Base-by-base conservation (phyloP, 2,888 invertebrate genomes). In the Tillus elongatus region DNA sequence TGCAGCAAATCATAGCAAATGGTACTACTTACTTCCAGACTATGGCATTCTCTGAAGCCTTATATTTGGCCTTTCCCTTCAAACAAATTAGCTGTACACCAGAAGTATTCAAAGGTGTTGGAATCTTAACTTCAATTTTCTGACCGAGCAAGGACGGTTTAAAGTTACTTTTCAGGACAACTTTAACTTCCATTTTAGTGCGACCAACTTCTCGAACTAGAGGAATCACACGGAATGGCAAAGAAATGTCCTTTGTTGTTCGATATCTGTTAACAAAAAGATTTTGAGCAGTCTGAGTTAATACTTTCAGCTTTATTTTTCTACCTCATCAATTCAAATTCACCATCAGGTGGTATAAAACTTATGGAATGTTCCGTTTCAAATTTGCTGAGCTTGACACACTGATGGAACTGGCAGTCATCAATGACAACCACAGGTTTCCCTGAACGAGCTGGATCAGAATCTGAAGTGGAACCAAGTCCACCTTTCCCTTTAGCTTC, bases 331-430 rank as follows among this genome's bases (percentile, higher is more conserved):
- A 99, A 77, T 67, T 99, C 98, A 61, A 96, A 99, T 73, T 99
- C 98, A 31, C 98, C 98, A 66, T 99, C 98, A 1, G 98, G 98
- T 41, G 98, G 98, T 60, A 99, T 98, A 72, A 99, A 99, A 52
- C 95, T 95, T 63, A 99, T 99, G 61, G 96, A 95, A 73, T 98
- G 98, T 67, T 99, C 98, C 0, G 97, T 97, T 73, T 99, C 98
- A 65, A 99, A 99, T 76, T 98, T 98, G 66, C 93, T 95, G 40
- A 99, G 75, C 64, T 98, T 98, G 33, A 99, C 98, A 63, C 98
- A 99, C 68, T 99, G 98, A 68, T 99, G 98, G 70, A 99, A 99
- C 71, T 99, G 98, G 58, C 98, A 98, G 70, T 98, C 98, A 61
- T 99, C 98, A 53, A 98, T 98, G 13, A 97, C 98, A n/a, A 98